Base-by-base conservation (phyloP, 2,797 vertebrate genomes). In the Champsocephalus gunnari region DNA sequence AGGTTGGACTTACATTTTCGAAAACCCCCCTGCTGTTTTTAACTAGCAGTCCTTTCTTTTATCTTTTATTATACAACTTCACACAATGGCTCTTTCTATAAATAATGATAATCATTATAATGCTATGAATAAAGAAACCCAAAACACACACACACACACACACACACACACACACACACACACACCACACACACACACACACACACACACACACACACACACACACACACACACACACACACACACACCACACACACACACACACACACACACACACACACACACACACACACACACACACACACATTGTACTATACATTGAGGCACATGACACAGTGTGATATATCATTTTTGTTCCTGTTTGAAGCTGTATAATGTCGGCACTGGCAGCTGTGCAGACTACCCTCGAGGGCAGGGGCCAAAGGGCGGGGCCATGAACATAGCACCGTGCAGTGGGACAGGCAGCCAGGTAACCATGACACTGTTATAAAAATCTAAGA, bases 301-400 rank as follows among this genome's bases (percentile, higher is more conserved):
- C n/a, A n/a, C n/a, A n/a, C n/a, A n/a, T n/a, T 5, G 24, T 28
- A 28, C 24, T 28, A 28, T 28, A 1, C 28, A 28, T 0, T 66
- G 47, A 38, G 49, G 14, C 28, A 66, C 56, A 43, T 51, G 34
- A 59, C 32, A 7, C 8, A 56, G n/a, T 57, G 49, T 76, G 51
- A 73, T 69, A 34, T 61, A 21, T 77, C 57, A 38, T 43, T 32
- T 63, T 41, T 69, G 53, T 77, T 11, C 61, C 91, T 91, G 58
- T 89, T 93, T 94, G 54, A 91, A 97, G 97, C 93, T 98, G 80
- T 96, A 95, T 91, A 97, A 94, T 75, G 88, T 93, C 0, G 96
- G 94, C 68, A 87, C 92, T 50, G 93, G 95, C 82, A 93, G 94
- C 89, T 98, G 97, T 88, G 95, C 92, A 45, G 95, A 97, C 88